phyloP scores from a whole-genome alignment of 2,797 vertebrate species.

The Paguma larvata region DNA sequence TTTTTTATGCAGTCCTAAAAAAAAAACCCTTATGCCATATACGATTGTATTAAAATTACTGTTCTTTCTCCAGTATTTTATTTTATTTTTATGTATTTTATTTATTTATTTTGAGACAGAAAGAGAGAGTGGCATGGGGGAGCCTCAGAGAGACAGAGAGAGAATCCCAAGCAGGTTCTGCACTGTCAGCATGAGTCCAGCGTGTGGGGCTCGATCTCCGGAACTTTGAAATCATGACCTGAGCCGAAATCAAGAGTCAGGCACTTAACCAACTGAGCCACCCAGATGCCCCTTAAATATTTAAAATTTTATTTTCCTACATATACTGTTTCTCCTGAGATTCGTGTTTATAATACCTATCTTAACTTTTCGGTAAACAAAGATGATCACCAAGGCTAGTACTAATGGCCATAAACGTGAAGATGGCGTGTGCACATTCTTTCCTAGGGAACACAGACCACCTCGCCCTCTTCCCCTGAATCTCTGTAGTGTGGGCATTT shows the following conservation, averaged over 20 bases:
- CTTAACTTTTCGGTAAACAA: not conserved
- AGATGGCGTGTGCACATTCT: not conserved
- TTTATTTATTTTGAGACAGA: too few relatives aligned
- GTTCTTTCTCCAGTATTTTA: conserved; percentile 47
- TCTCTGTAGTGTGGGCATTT: not conserved
- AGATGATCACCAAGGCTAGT: not conserved
- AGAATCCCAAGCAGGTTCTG: too few relatives aligned
- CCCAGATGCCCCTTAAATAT: not conserved
- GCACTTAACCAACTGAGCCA: too few relatives aligned
- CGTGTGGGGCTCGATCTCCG: too few relatives aligned
- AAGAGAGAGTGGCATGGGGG: too few relatives aligned
- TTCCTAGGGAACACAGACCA: not conserved
- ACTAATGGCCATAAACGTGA: not conserved
- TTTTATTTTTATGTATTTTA: too few relatives aligned
- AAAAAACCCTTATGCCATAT: not conserved
- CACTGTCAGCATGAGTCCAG: too few relatives aligned
- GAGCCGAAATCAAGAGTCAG: too few relatives aligned
- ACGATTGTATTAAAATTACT: not conserved
- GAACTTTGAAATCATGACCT: too few relatives aligned
- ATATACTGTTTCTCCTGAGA: not conserved
- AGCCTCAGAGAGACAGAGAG: too few relatives aligned
- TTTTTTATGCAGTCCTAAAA: not conserved
- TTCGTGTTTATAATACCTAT: not conserved
- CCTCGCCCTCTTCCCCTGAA: not conserved
- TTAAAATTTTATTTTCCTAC: conserved; percentile 29